A percentile compares a stretch with the other conserved stretches of the same genome.
These are phyloP conservation scores for Protonemura montana DNA, from an alignment of 2,888 invertebrate genomes.

Conservation along the genomic window DNA sequence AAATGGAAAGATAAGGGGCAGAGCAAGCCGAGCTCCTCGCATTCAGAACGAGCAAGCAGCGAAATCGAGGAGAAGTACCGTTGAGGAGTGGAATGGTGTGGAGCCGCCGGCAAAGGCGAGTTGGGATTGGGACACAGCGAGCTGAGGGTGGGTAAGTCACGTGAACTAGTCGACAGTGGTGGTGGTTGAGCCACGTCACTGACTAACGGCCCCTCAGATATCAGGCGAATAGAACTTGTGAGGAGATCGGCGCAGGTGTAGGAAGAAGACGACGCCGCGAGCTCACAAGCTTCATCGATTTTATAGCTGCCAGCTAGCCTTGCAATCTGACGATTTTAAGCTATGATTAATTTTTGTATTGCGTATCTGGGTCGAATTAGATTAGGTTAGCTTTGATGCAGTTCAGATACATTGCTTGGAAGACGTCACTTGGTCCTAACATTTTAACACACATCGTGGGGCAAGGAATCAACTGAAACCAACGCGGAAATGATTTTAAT, in stretches of 20 bases:
- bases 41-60: too few relatives aligned
- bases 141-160: conserved; percentile 27
- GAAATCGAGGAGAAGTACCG: not conserved
- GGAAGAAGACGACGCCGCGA: not conserved
- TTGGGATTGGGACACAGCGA: not conserved
- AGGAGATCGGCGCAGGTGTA: conserved; percentile 14
- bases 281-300: not conserved
- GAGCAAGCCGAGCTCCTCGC: not conserved
- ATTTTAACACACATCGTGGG: too few relatives aligned
- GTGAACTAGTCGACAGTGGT: not conserved
- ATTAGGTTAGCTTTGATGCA: not conserved
- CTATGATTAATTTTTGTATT: not conserved
- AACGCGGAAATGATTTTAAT: too few relatives aligned
- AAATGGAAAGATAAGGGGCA: not conserved
- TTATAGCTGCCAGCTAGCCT: not conserved
- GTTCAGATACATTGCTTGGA: too few relatives aligned
- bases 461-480: too few relatives aligned
- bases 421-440: too few relatives aligned
- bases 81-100: not conserved
- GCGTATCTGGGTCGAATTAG: not conserved
- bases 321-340: not conserved
- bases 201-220: conserved; percentile 38
- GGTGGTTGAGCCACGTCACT: conserved; percentile 41
- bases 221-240: conserved; percentile 24
- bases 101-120: not conserved